These are phyloP conservation scores for Lottia scabra DNA, from an alignment of 2,888 invertebrate species.

Conservation along the genomic window DNA sequence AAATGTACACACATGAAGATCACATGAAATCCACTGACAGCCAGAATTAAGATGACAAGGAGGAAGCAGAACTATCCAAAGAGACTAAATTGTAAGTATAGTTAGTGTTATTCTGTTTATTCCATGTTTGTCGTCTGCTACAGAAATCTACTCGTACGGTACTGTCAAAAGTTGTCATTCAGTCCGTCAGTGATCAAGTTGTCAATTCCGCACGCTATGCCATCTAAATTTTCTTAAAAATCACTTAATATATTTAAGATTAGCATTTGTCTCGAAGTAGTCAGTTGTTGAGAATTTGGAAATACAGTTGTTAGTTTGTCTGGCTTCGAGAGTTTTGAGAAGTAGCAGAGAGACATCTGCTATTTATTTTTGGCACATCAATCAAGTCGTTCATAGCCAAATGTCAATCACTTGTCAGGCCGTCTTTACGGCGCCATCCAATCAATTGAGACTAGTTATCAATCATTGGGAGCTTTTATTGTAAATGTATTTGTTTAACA, in stretches of 20 bases:
- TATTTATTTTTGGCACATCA: conserved; percentile 62
- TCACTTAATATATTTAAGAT: too few species aligned
- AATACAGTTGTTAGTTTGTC: not conserved
- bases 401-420: conserved; percentile 66
- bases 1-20: conserved; percentile 1
- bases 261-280: too few species aligned
- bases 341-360: conserved; percentile 51
- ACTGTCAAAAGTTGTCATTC: conserved; percentile 20
- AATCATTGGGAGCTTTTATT: conserved; percentile 62
- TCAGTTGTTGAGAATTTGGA: too few species aligned
- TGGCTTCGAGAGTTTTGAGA: not conserved
- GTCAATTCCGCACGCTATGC: too few species aligned
- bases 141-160: conserved; percentile 11
- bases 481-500: conserved; percentile 64
- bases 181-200: not conserved
- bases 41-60: conserved; percentile 52
- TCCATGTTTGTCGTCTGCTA: conserved; percentile 27
- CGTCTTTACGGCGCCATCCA: conserved; percentile 62
- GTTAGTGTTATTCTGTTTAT: conserved; percentile 19
- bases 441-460: conserved; percentile 64
- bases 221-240: too few species aligned
- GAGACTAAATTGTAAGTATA: conserved; percentile 60
- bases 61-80: conserved; percentile 75
- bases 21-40: conserved; percentile 4
- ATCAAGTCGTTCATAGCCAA: conserved; percentile 63